phyloP scores from a whole-genome alignment of 1,140 invertebrate species.

The Tetragonula clypearis region DNA sequence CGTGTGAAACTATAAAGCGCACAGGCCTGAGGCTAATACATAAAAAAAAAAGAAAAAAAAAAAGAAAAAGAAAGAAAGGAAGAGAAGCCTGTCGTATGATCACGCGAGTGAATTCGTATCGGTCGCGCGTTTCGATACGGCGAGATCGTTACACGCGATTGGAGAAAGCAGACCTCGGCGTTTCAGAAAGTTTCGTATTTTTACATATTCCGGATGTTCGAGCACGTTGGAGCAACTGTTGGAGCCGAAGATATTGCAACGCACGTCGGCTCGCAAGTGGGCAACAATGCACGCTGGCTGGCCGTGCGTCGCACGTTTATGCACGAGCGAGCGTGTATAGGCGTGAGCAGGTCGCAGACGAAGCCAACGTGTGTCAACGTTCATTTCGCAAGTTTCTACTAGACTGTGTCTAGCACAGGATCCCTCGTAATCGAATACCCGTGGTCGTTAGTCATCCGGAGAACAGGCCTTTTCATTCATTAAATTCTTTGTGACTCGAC shows the following conservation, averaged over 20 bases:
- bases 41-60: too few species aligned
- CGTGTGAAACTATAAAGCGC: too few species aligned
- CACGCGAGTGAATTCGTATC: too few species aligned
- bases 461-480: constrained; percentile 47
- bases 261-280: constrained; percentile 45
- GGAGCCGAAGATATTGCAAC: constrained; percentile 6
- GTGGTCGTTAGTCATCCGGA: constrained; percentile 46
- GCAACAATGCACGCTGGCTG: constrained; percentile 49
- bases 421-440: constrained; percentile 54
- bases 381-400: constrained; percentile 64
- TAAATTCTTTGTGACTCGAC: constrained; percentile 20
- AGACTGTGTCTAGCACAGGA: constrained; percentile 59
- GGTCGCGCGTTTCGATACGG: neutral
- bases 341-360: constrained; percentile 68
- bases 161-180: neutral
- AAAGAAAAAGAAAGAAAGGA: too few species aligned
- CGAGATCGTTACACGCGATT: neutral
- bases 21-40: too few species aligned
- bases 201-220: neutral
- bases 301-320: constrained; percentile 45
- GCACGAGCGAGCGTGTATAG: constrained; percentile 57
- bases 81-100: too few species aligned
- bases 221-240: neutral
- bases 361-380: constrained; percentile 63
- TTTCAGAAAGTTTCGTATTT: neutral